phyloP scores from a whole-genome alignment of 2,113 vertebrate genomes.

The Carassius gibelio region DNA sequence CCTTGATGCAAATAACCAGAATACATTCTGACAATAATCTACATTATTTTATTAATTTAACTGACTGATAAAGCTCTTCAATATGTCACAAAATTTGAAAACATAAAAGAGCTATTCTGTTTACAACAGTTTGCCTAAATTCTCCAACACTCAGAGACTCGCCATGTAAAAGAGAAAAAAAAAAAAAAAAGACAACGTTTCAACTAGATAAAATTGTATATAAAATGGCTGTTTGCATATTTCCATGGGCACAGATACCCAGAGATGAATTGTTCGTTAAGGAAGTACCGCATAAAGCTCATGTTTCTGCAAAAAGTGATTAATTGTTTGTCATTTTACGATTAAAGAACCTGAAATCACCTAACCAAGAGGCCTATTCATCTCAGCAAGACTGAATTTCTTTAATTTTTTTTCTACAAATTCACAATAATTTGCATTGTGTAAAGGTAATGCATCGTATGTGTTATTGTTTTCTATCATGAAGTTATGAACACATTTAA shows the following conservation, averaged over 20 bases:
- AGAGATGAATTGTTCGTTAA: constrained; percentile 12
- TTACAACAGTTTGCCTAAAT: background rate
- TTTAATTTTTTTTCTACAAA: background rate
- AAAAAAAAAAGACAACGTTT: too few relatives aligned
- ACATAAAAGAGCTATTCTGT: background rate
- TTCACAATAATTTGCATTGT: background rate
- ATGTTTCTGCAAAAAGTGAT: constrained; percentile 18
- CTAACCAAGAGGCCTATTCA: background rate
- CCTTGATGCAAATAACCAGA: background rate
- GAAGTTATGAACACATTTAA: background rate
- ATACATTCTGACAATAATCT: background rate
- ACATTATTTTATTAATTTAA: background rate
- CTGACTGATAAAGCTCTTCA: background rate
- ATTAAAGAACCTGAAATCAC: too few relatives aligned
- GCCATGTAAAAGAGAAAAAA: background rate
- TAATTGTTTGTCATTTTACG: background rate
- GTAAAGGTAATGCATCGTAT: background rate
- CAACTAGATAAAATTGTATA: background rate
- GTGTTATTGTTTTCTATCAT: background rate
- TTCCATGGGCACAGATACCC: background rate
- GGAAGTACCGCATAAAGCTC: background rate
- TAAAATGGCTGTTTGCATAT: background rate
- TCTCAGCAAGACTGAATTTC: background rate
- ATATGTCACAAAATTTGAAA: background rate
- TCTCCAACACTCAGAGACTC: background rate